Conservation (phyloP, 2,797 vertebrate genomes). For the Vultur gryphus region DNA sequence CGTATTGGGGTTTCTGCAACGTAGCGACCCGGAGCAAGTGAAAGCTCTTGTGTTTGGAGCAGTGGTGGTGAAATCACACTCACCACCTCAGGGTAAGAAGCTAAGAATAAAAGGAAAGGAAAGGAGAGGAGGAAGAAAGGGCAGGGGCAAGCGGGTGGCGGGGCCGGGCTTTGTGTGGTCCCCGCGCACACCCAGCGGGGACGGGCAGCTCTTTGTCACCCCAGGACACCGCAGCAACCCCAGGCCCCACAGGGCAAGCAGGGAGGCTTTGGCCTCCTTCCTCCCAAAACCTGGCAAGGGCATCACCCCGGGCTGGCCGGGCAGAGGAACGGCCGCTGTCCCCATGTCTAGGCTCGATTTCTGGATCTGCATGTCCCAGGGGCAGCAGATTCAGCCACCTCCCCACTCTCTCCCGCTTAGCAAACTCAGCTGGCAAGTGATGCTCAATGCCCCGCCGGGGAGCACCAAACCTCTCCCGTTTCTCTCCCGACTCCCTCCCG, state of each 20-base stretch:
- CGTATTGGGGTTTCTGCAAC: neutral
- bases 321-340: accelerated
- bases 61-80: neutral
- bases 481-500: accelerated
- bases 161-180: neutral
- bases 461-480: neutral
- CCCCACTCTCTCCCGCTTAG: neutral
- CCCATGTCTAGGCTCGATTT: accelerated
- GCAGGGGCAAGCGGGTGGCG: neutral
- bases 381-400: neutral
- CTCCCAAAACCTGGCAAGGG: neutral
- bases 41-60: neutral
- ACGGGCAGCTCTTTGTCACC: neutral
- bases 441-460: neutral
- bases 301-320: neutral
- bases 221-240: neutral
- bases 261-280: neutral
- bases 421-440: neutral
- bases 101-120: neutral
- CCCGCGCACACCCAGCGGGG: neutral
- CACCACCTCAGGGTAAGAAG: neutral
- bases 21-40: neutral
- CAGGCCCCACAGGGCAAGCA: neutral
- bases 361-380: neutral
- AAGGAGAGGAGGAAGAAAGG: neutral